phyloP scores from a whole-genome alignment of 2,113 vertebrate species.

The Grus americana region DNA sequence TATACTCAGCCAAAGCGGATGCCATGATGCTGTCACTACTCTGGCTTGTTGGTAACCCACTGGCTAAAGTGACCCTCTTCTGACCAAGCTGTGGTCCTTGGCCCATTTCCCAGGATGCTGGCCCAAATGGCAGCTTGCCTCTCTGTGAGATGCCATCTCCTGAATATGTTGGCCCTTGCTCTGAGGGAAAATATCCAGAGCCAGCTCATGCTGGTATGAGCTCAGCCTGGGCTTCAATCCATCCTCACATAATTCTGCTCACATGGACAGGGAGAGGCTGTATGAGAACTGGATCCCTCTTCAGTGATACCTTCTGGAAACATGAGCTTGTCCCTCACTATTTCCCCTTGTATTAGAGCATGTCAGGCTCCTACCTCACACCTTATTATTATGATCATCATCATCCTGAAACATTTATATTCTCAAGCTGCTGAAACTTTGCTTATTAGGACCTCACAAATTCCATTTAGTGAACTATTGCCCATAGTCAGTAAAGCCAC shows the following conservation, averaged over 20 bases:
- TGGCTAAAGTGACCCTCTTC: neutral
- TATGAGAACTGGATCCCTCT: neutral
- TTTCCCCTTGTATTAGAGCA: neutral
- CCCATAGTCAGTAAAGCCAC: neutral
- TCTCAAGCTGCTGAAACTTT: neutral
- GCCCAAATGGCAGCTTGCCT: conserved; percentile 23
- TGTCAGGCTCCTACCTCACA: neutral
- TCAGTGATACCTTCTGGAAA: neutral
- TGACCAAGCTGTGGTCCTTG: neutral
- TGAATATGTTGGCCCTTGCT: neutral
- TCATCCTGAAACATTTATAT: neutral
- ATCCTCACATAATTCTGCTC: neutral
- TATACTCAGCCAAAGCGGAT: neutral
- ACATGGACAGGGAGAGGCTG: neutral
- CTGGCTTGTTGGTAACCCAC: neutral
- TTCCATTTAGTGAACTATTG: neutral
- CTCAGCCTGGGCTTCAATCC: neutral
- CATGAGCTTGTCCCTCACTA: neutral
- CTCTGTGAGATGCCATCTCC: neutral
- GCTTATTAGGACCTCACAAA: neutral
- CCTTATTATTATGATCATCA: neutral
- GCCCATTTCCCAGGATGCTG: neutral
- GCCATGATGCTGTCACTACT: neutral
- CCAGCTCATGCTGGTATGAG: neutral
- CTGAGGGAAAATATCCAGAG: neutral